phyloP scores from a whole-genome alignment of 2,113 vertebrate species.

The Hystrix cristata region DNA sequence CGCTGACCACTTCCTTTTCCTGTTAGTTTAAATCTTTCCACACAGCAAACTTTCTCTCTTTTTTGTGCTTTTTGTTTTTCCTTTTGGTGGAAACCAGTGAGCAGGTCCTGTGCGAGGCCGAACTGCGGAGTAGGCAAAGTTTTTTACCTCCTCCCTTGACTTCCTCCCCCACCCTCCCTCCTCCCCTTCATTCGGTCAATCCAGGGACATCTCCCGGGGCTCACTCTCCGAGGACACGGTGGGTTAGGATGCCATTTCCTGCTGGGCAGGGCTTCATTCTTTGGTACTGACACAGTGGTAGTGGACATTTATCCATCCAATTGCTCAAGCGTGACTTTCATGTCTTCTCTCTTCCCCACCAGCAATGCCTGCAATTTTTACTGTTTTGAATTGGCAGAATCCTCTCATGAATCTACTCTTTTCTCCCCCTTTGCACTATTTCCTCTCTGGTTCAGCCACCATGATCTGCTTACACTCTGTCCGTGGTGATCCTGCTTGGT shows the following conservation, averaged over 20 bases:
- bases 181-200: neutral
- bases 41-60: neutral
- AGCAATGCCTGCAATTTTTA: neutral
- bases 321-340: neutral
- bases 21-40: slow-evolving; percentile 78
- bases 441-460: neutral
- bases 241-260: neutral
- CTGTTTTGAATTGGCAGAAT: neutral
- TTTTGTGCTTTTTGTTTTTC: slow-evolving; percentile 72
- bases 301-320: neutral
- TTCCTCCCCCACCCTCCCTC: neutral
- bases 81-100: slow-evolving; percentile 70
- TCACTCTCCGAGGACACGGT: neutral
- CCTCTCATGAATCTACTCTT: neutral
- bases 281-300: neutral
- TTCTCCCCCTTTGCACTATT: neutral
- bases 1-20: slow-evolving; percentile 52
- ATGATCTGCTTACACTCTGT: no score
- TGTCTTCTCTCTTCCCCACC: neutral
- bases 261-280: neutral
- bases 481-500: neutral
- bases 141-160: neutral
- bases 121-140: slow-evolving; percentile 62
- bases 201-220: accelerated
- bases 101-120: slow-evolving; percentile 49